Evolutionary conservation across 2,888 invertebrate species (phyloP), one percentile per base, ranked within the genome.

Genomic region (Hirtodrosophila cameraria): DNA sequence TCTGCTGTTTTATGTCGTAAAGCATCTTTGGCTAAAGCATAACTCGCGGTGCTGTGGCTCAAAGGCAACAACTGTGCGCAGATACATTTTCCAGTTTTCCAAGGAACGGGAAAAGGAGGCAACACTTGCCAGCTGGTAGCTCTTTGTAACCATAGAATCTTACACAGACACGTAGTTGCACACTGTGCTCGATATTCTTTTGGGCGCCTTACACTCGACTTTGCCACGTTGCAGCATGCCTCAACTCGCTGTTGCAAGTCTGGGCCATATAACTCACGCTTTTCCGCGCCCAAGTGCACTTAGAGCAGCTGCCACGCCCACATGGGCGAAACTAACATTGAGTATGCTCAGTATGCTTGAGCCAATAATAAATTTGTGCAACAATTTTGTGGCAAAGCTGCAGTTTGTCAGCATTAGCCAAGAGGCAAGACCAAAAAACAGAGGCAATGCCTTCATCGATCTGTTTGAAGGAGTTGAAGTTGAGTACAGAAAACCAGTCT

Each of bases 301-400:
- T 23, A 30, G 42, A 49, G 49, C 57, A 63, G 15, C 46, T 42
- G 41, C 66, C 57, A 49, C 53, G 20, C 38, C 70, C 39, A 35
- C 54, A 11, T 20, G 8, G 31, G 43, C 30, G 30, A 15, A 43
- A 45, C 18, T n/a, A 54, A 42, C 50, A 52, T 54, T 66, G 54
- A 67, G 54, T 60, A 45, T 38, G 46, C 59, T 50, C n/a, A n/a
- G n/a, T n/a, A 64, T 33, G 38, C 45, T 63, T 81, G 85, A 81
- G 81, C 83, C 86, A 81, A 81, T 85, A 81, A 81, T 82, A 81
- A 82, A 81, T 81, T 85, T 85, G 68, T 63, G 62, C 72, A 70
- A 75, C 79, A 85, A 85, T 85, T 78, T 78, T 70, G 62, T 66
- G 64, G 64, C 58, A 78, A 82, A 82, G 82, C 86, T 85, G 86